phyloP scores from a whole-genome alignment of 2,888 invertebrate genomes.

The Drosophila infuscata region DNA sequence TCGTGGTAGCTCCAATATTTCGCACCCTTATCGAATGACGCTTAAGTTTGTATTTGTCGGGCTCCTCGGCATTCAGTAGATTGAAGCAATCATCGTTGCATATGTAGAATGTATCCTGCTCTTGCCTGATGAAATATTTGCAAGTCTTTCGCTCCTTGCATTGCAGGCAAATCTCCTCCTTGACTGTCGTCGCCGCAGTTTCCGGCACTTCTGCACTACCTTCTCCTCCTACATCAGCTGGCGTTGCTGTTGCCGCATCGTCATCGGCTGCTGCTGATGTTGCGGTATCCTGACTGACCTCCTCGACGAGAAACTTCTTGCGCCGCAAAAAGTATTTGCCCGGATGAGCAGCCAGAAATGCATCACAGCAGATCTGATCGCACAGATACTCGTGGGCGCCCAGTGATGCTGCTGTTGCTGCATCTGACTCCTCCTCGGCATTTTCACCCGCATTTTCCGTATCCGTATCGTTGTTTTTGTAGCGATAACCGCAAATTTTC shows the following conservation, averaged over 20 bases:
- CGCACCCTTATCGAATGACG: conserved; percentile 84
- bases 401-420: neutral
- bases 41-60: conserved; percentile 84
- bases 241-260: conserved; percentile 11
- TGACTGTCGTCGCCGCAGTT: conserved; percentile 10
- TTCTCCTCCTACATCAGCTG: conserved; percentile 5
- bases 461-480: conserved; percentile 83
- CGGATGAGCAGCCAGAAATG: conserved; percentile 86
- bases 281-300: conserved; percentile 72
- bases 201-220: conserved; percentile 11
- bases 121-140: conserved; percentile 86
- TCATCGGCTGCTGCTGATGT: conserved; percentile 18
- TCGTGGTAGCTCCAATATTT: conserved; percentile 82
- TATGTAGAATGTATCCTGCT: conserved; percentile 86
- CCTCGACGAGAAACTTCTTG: conserved; percentile 86
- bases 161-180: conserved; percentile 84
- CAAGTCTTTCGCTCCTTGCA: conserved; percentile 86
- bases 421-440: conserved; percentile 14
- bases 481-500: conserved; percentile 83
- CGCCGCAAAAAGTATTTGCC: conserved; percentile 87
- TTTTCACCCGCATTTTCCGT: conserved; percentile 6
- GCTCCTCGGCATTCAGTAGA: conserved; percentile 85
- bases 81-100: conserved; percentile 88
- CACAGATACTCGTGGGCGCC: conserved; percentile 86
- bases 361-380: conserved; percentile 85